phyloP scores from a whole-genome alignment of 2,888 invertebrate genomes.

The Lasioglossum zephyrum region DNA sequence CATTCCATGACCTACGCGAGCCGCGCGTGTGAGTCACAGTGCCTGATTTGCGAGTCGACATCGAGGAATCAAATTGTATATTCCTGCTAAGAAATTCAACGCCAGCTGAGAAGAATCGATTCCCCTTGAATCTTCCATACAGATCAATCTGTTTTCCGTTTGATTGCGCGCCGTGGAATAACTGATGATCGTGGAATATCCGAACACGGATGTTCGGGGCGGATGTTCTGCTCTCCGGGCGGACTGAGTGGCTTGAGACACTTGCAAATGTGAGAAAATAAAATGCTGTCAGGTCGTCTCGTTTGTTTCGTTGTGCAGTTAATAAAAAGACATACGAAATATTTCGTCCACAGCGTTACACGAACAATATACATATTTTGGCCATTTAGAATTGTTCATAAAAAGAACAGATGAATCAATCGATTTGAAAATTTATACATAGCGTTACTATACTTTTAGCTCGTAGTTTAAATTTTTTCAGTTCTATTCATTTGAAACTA shows the following conservation, averaged over 20 bases:
- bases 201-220: not conserved
- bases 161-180: slow-evolving; percentile 4
- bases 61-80: slow-evolving; percentile 22
- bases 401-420: not conserved
- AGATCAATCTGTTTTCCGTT: not conserved
- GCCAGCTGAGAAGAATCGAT: slow-evolving; percentile 14
- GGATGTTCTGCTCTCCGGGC: not conserved
- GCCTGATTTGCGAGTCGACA: slow-evolving; percentile 21
- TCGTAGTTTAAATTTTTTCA: not conserved
- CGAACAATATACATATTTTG: not conserved
- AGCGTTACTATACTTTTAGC: not conserved
- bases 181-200: not conserved
- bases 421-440: not conserved
- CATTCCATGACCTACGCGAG: slow-evolving; percentile 13
- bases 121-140: not conserved
- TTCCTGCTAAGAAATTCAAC: not conserved
- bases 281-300: not conserved
- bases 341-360: not conserved
- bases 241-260: not conserved
- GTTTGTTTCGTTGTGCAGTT: not conserved
- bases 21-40: not conserved
- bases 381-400: not conserved
- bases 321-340: too few relatives aligned
- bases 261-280: not conserved
- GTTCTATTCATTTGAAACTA: not conserved